A percentile compares a stretch with the other conserved stretches of the same genome.
These are phyloP conservation scores for Luscinia luscinia DNA, from an alignment of 2,797 vertebrate genomes.

Conservation along the genomic window DNA sequence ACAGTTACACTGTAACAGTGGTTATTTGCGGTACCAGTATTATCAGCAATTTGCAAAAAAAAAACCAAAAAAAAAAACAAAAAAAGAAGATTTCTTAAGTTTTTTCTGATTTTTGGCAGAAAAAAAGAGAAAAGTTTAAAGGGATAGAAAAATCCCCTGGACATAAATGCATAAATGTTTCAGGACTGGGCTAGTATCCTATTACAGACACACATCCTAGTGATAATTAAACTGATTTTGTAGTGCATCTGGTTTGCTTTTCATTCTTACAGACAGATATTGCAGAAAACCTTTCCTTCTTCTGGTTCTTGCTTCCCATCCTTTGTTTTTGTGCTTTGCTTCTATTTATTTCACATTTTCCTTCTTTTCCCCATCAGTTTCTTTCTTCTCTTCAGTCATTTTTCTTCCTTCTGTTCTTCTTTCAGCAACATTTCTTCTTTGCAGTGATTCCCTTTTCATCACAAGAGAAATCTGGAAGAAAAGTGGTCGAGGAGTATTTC, in stretches of 20 bases:
- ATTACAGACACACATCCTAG: not conserved
- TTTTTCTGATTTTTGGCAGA: not conserved
- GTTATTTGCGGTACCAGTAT: not conserved
- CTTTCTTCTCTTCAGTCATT: not conserved
- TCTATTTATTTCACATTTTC: not conserved
- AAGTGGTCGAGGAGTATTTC: not conserved
- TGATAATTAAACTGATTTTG: not conserved
- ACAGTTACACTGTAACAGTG: not conserved
- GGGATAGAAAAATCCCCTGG: not conserved
- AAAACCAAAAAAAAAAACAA: no score
- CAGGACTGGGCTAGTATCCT: not conserved
- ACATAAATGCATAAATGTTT: not conserved
- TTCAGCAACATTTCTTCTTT: slow-evolving; percentile 17
- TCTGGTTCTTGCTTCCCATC: not conserved
- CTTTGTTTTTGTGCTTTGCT: not conserved
- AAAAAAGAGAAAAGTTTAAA: not conserved
- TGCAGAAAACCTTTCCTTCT: not conserved
- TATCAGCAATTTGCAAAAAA: not conserved
- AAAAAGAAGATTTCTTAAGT: not conserved
- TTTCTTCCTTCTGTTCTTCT: slow-evolving; percentile 20
- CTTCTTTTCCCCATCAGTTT: not conserved
- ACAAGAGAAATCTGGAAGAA: not conserved
- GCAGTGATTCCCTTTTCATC: not conserved
- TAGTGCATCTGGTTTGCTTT: not conserved
- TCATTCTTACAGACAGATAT: not conserved